Evolutionary conservation across 2,797 vertebrate species (phyloP).

Genomic region (Acanthornis magna): DNA sequence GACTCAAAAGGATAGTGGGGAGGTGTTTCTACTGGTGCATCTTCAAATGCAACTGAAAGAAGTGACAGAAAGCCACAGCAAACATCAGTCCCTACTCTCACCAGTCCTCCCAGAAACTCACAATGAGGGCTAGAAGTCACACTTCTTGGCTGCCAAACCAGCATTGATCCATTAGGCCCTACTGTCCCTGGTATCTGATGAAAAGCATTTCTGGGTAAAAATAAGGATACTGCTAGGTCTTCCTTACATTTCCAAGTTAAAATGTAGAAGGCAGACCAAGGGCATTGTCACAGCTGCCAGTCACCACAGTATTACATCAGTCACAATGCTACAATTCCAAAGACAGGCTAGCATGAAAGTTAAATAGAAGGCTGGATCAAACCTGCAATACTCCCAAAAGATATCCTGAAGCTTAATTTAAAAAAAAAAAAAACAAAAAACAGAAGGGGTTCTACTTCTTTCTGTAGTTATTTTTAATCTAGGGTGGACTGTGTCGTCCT

Average conservation of each 20-base stretch:
- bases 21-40: background rate
- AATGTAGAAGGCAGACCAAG: background rate
- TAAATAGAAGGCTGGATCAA: background rate
- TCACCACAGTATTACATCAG: background rate
- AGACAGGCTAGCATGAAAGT: background rate
- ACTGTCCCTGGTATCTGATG: background rate
- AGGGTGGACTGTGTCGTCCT: background rate
- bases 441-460: background rate
- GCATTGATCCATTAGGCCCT: background rate
- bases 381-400: background rate
- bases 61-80: background rate
- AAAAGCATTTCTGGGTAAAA: background rate
- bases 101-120: background rate
- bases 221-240: background rate
- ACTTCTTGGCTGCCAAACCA: background rate
- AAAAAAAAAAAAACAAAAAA: background rate
- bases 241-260: background rate
- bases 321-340: background rate
- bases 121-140: background rate
- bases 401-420: background rate
- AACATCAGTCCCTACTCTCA: background rate
- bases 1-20: background rate
- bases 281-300: background rate
- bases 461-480: conserved; percentile 34
- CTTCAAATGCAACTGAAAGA: background rate